Evolutionary conservation across 2,113 vertebrate species (phyloP).

Genomic region (Seriola quinqueradiata): DNA sequence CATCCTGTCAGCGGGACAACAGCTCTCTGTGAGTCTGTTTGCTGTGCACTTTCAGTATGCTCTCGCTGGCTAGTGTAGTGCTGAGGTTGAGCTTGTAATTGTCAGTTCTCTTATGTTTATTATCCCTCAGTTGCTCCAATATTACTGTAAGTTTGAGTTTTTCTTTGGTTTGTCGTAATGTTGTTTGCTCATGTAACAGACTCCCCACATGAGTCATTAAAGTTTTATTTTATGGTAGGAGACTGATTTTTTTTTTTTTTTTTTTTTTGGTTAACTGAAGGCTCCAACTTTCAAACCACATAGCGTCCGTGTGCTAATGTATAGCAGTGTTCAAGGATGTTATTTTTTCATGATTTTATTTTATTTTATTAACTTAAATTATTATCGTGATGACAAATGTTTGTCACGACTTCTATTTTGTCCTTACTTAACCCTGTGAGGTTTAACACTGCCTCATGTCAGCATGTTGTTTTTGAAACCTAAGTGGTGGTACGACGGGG

Average conservation of each 20-base stretch:
- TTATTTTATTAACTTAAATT: not conserved
- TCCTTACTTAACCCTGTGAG: not conserved
- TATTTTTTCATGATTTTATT: not conserved
- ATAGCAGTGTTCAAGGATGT: not conserved
- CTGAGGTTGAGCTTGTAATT: not conserved
- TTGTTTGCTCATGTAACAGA: not conserved
- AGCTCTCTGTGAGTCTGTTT: conserved; percentile 36
- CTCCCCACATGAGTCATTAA: not conserved
- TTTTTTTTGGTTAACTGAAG: not conserved
- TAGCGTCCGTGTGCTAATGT: accelerated
- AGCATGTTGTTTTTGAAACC: conserved; percentile 39
- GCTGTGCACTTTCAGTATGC: not conserved
- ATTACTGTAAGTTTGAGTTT: not conserved
- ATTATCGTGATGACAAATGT: not conserved
- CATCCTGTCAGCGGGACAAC: conserved; percentile 71
- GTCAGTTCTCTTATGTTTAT: not conserved
- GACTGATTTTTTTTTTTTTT: not conserved
- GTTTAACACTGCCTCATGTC: not conserved
- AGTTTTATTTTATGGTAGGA: conserved; percentile 2
- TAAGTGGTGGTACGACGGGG: not conserved
- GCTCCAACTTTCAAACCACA: not conserved
- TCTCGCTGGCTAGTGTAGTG: not conserved
- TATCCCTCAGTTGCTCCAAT: not conserved
- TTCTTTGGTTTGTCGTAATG: conserved; percentile 12
- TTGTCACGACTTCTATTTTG: not conserved